Evolutionary conservation across 2,888 invertebrate genomes (phyloP), one percentile per base, ranked within the genome.

Genomic region (Sisyra terminalis): DNA sequence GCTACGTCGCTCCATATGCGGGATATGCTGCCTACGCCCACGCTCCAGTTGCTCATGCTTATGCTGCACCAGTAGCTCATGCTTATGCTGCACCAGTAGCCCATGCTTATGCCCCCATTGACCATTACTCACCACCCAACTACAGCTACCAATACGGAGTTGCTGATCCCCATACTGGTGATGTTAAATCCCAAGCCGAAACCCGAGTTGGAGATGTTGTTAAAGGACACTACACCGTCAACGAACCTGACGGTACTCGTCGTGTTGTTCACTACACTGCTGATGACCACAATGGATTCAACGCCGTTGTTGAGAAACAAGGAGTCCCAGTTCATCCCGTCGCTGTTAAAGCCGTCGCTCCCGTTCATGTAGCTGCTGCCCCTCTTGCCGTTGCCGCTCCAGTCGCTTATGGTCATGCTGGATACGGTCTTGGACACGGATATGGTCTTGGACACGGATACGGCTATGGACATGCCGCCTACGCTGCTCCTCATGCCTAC

Each of bases 131-230:
- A 4, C 47, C 47, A 13, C 50, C 53, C 2, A 47, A 51, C 43
- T 54, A 53, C 49, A 50, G 50, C 37, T 54, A 49, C 47, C 51
- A 51, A 14, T 54, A 54, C 44, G 49, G 49, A 38, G 54, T 54
- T 11, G 49, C 50, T 46, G 54, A 54, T 44, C 50, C 50, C 2
- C 50, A 52, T 43, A 52, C 51, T 24, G 49, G 50, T 31, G 54
- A 54, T 45, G 48, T 53, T 36, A 53, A 54, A 45, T 50, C 48
- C 42, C 51, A 51, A 34, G 50, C 49, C 45, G 54, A 54, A 40
- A 47, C 49, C 15, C 40, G 54, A 17, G 52, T 53, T 36, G 54
- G 54, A 2, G 53, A 54, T 43, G 46, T 38, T 9, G 54, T 54
- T 38, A 47, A 51, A 40, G 54, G 54, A 8, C 50, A 49, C 43